These are phyloP conservation scores for Zhengitettix transpicula DNA, from an alignment of 2,888 invertebrate genomes.

Conservation along the genomic window DNA sequence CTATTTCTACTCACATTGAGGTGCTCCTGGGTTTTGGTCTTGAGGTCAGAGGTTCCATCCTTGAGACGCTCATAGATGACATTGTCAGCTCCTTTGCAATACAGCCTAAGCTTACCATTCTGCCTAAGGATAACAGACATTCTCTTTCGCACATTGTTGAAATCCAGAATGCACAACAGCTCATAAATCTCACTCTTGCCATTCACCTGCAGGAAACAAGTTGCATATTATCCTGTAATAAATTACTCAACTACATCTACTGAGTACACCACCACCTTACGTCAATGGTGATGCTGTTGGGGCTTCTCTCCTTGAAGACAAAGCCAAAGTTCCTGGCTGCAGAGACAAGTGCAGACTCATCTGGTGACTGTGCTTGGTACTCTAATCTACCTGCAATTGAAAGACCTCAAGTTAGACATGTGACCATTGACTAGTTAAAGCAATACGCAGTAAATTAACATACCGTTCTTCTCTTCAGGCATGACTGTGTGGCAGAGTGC, in stretches of 20 bases:
- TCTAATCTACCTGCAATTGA: slow-evolving; percentile 37
- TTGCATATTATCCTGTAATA: neutral
- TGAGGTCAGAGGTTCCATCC: slow-evolving; percentile 56
- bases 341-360: slow-evolving; percentile 91
- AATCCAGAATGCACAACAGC: slow-evolving; percentile 92
- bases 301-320: slow-evolving; percentile 85
- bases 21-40: slow-evolving; percentile 76
- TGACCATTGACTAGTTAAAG: neutral
- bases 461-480: slow-evolving; percentile 77
- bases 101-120: slow-evolving; percentile 69
- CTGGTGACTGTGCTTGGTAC: slow-evolving; percentile 92
- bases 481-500: slow-evolving; percentile 98
- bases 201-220: slow-evolving; percentile 36
- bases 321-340: slow-evolving; percentile 98
- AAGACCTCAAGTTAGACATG: neutral
- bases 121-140: slow-evolving; percentile 91
- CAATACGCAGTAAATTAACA: slow-evolving; percentile 1
- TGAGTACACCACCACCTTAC: slow-evolving; percentile 26
- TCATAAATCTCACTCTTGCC: slow-evolving; percentile 52
- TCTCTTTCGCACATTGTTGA: slow-evolving; percentile 96
- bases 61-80: slow-evolving; percentile 89
- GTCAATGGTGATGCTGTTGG: slow-evolving; percentile 84
- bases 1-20: slow-evolving; percentile 56
- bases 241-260: neutral
- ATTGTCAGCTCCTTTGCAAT: slow-evolving; percentile 97